phyloP scores from a whole-genome alignment of 1,140 invertebrate species.

The Psilanteris sp. region DNA sequence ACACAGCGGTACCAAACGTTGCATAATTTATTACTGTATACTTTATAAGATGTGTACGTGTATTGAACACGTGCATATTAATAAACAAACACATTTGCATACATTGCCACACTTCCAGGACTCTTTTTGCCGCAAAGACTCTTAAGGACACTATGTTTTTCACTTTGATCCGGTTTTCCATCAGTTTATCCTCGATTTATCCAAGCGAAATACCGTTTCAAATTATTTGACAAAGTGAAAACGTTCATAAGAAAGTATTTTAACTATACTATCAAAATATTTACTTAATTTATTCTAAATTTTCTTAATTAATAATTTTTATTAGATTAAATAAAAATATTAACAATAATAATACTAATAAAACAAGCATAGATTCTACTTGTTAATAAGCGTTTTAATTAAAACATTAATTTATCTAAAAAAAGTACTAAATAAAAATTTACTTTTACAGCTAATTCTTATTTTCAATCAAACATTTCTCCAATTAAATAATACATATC shows the following conservation, averaged over 20 bases:
- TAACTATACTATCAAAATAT: no score
- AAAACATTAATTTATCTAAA: no score
- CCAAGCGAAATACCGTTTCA: neutral
- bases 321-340: no score
- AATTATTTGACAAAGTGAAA: conserved; percentile 3
- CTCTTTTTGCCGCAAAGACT: conserved; percentile 20
- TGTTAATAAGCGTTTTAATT: no score
- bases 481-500: no score
- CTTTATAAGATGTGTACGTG: conserved; percentile 20
- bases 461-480: no score
- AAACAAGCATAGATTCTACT: no score
- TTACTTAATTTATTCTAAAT: no score
- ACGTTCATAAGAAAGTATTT: neutral
- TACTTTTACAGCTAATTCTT: no score
- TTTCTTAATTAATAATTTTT: no score
- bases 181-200: conserved; percentile 25
- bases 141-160: conserved; percentile 34
- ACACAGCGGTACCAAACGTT: conserved; percentile 13
- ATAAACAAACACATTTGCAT: conserved; percentile 56
- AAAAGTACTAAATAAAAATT: no score
- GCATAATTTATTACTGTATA: conserved; percentile 50
- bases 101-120: conserved; percentile 28
- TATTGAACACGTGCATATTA: conserved; percentile 56
- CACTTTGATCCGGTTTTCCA: conserved; percentile 17
- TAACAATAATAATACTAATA: no score